Conservation (phyloP, 2,797 vertebrate species). For the Podarcis lilfordi region DNA sequence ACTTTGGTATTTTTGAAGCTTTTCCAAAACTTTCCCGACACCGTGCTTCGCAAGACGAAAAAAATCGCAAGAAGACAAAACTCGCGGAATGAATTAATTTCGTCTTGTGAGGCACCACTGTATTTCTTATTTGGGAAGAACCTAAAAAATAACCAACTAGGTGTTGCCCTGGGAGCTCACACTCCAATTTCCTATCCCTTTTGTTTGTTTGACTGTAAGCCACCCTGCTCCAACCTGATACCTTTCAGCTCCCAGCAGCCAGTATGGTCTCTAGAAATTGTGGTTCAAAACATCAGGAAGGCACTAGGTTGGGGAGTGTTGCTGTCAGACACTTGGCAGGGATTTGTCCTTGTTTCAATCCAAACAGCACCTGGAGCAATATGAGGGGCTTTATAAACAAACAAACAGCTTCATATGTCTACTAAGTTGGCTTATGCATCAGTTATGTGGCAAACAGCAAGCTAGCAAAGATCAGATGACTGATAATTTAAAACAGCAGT, state of each 20-base stretch:
- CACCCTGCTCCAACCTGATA: no score
- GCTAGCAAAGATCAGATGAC: neutral
- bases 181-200: neutral
- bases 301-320: no score
- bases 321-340: neutral
- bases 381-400: conserved; percentile 2
- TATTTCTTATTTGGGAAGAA: neutral
- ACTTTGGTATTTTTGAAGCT: no score
- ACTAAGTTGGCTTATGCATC: neutral
- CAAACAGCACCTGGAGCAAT: neutral
- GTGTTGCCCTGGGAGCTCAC: neutral
- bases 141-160: no score
- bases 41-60: no score
- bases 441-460: neutral
- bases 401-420: neutral
- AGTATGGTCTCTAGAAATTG: no score
- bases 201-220: neutral
- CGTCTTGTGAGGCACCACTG: no score
- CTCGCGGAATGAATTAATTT: no score
- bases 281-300: no score
- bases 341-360: neutral
- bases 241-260: no score
- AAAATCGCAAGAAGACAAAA: no score
- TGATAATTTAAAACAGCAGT: neutral
- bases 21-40: no score